A percentile compares a stretch with the other conserved stretches of the same genome.
These are phyloP conservation scores for Malachius bipustulatus DNA, from an alignment of 2,888 invertebrate genomes.

Conservation along the genomic window DNA sequence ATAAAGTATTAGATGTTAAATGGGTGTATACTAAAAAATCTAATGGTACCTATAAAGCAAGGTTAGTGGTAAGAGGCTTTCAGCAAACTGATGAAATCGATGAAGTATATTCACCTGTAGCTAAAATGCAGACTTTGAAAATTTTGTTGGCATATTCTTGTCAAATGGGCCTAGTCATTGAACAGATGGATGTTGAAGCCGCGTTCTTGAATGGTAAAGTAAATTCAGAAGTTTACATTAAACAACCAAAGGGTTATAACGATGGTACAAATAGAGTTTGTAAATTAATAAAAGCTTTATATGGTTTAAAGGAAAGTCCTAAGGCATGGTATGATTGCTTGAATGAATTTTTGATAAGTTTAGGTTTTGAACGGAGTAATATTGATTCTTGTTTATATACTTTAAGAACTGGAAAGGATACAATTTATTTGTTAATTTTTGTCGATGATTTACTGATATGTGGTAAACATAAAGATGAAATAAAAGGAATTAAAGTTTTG, in stretches of 20 bases:
- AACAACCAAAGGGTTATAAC: constrained; percentile 17
- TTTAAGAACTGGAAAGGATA: constrained; percentile 2
- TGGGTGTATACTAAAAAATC: constrained; percentile 16
- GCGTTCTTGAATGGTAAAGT: constrained; percentile 21
- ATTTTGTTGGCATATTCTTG: constrained; percentile 13
- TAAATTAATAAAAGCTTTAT: constrained; percentile 18
- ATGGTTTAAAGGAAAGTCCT: constrained; percentile 19
- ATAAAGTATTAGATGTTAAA: constrained; percentile 14
- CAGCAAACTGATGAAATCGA: constrained; percentile 15
- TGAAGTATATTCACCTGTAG: constrained; percentile 15
- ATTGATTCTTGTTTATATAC: constrained; percentile 14
- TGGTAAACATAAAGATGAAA: no score
- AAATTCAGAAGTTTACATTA: constrained; percentile 19
- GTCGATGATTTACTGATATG: no score
- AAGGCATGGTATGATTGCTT: constrained; percentile 19
- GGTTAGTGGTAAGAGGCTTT: constrained; percentile 14
- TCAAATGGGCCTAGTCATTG: constrained; percentile 12
- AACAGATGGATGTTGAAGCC: constrained; percentile 21
- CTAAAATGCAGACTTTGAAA: constrained; percentile 14
- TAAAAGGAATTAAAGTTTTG: no score
- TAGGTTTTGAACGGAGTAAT: constrained; percentile 13
- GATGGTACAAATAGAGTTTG: constrained; percentile 12
- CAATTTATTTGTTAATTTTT: no score
- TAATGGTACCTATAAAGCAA: constrained; percentile 12
- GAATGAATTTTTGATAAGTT: constrained; percentile 13